Base-by-base conservation (phyloP, 2,797 vertebrate genomes). In the Neosalanx taihuensis region DNA sequence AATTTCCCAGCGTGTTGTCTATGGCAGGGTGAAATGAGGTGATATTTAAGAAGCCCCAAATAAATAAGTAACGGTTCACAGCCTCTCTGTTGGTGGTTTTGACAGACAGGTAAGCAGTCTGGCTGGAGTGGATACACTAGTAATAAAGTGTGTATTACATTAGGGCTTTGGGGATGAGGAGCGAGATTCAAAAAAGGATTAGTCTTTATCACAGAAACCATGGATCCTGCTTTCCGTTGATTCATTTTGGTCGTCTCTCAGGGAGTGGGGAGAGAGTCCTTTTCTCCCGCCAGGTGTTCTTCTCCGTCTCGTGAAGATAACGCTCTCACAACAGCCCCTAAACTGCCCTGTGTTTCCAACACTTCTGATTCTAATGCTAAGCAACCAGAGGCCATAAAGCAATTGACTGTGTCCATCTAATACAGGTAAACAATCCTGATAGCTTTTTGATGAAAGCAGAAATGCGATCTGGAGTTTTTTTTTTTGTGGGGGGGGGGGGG, bases 81-180 rank as follows among this genome's bases (percentile, higher is more conserved):
- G 60, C 70, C 64, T 67, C 69, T 67, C 46, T 67, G 72, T 70
- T 79, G 71, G 78, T 67, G 58, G 49, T 71, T 58, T 71, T 33
- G 33, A 49, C 30, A 70, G 53, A 66, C 9, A n/a, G 41, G 69
- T 66, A 67, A 74, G 80, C 76, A 80, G 71, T 75, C 69, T 82
- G 77, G 82, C 77, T 37, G 49, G 17, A 30, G 72, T 41, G 58
- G 57, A 35, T 9, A 29, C 53, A 69, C 41, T 68, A 74, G 75
- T 74, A 77, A 89, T 89, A 87, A 85, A 83, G 82, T 51, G 6
- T 73, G 79, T 87, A 90, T 89, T 86, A 74, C 79, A 76, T 87
- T 77, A 84, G 88, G 76, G 83, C 78, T 85, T 82, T 70, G 71
- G 80, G 84, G 82, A 81, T 77, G 77, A 79, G 75, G 49, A 82